These are phyloP conservation scores for Zonitis immaculata DNA, from an alignment of 2,888 invertebrate genomes.

Conservation along the genomic window DNA sequence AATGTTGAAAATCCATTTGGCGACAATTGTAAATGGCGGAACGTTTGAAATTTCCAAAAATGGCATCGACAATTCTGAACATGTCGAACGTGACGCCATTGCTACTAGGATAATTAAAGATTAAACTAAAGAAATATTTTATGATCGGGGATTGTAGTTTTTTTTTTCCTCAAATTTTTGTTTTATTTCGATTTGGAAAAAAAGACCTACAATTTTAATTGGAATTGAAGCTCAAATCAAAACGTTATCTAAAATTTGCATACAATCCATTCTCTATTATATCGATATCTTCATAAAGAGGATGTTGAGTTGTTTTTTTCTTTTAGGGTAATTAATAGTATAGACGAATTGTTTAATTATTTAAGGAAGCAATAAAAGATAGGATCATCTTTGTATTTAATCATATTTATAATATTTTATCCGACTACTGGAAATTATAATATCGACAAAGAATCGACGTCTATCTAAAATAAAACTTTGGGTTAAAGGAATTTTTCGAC, in stretches of 20 bases:
- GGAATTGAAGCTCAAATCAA: not conserved
- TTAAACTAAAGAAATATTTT: not conserved
- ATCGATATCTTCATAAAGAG: constrained; percentile 12
- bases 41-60: constrained; percentile 23
- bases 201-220: not conserved
- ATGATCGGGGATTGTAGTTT: not conserved
- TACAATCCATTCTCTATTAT: constrained; percentile 15
- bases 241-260: constrained; percentile 11
- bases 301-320: constrained; percentile 28
- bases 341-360: constrained; percentile 30
- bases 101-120: constrained; percentile 17
- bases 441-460: not conserved
- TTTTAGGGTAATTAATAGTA: constrained; percentile 30
- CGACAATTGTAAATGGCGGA: constrained; percentile 20
- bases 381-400: constrained; percentile 16
- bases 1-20: constrained; percentile 25
- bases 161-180: not conserved
- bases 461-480: constrained; percentile 21
- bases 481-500: constrained; percentile 43
- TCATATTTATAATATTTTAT: not conserved
- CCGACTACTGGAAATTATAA: not conserved
- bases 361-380: constrained; percentile 32
- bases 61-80: constrained; percentile 13
- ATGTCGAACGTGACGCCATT: constrained; percentile 20
- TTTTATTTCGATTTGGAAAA: not conserved